These are phyloP conservation scores for Athene noctua DNA, from an alignment of 2,113 vertebrate genomes.

Conservation along the genomic window DNA sequence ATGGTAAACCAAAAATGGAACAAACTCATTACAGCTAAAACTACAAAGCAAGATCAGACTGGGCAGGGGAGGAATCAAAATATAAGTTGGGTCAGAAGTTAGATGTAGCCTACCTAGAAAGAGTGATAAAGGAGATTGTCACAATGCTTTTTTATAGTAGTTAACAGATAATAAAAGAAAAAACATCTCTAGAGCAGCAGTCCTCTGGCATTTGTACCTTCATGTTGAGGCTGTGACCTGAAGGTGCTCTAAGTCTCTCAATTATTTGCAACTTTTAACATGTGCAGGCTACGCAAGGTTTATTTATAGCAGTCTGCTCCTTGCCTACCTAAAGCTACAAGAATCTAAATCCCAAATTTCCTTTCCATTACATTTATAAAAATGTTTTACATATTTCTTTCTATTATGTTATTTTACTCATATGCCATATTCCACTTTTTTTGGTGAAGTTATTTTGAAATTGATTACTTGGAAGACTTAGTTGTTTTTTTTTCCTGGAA, in stretches of 20 bases:
- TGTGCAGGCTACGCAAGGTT: background rate
- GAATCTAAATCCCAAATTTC: background rate
- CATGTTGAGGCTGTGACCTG: background rate
- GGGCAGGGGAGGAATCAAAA: background rate
- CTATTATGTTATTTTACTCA: background rate
- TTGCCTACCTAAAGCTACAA: background rate
- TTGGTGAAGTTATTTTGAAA: background rate
- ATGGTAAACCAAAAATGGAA: background rate
- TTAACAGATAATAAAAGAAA: background rate
- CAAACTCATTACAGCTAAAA: background rate
- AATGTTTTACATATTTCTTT: background rate
- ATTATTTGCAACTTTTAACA: background rate
- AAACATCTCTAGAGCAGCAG: background rate
- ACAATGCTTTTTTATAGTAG: background rate
- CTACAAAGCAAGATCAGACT: background rate
- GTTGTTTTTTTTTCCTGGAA: fast-evolving
- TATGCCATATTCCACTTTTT: background rate
- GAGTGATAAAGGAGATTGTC: background rate
- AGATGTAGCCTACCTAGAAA: background rate
- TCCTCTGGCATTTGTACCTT: background rate
- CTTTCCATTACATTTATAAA: background rate
- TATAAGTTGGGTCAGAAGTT: background rate
- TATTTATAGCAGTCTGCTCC: background rate
- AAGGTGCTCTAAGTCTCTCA: background rate
- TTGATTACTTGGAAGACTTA: background rate